phyloP scores from a whole-genome alignment of 2,113 vertebrate species.

The Tenebrosternarchus preto region DNA sequence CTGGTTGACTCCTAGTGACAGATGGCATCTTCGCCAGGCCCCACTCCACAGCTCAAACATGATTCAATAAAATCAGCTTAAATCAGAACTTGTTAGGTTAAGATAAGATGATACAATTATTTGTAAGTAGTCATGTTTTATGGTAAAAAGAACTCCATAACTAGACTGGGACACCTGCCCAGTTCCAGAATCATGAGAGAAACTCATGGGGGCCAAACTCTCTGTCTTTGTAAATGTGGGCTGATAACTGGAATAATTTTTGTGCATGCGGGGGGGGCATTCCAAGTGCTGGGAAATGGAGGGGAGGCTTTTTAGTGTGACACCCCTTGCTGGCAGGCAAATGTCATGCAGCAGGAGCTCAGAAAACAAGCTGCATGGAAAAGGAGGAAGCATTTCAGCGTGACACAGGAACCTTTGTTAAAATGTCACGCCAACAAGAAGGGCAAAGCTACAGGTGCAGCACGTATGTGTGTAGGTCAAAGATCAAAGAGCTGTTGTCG shows the following conservation, averaged over 20 bases:
- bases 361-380: conserved; percentile 60
- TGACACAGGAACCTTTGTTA: conserved; percentile 52
- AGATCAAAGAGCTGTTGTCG: conserved; percentile 1
- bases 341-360: conserved; percentile 66
- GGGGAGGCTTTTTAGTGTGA: conserved; percentile 45
- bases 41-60: no score
- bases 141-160: background rate
- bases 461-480: conserved; percentile 15
- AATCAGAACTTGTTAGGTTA: no score
- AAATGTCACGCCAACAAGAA: conserved; percentile 65
- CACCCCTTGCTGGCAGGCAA: conserved; percentile 60
- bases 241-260: conserved; percentile 66
- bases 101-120: no score
- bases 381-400: conserved; percentile 54
- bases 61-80: no score
- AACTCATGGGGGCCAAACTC: background rate
- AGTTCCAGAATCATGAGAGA: background rate
- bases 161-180: no score
- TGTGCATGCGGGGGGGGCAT: conserved; percentile 59
- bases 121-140: background rate
- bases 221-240: conserved; percentile 10
- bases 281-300: conserved; percentile 53
- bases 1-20: no score
- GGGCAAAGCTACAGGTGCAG: conserved; percentile 34
- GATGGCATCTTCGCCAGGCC: no score